A percentile compares a stretch with the other conserved stretches of the same genome.
These are phyloP conservation scores for Podilymbus podiceps DNA, from an alignment of 2,113 vertebrate species.

Conservation along the genomic window DNA sequence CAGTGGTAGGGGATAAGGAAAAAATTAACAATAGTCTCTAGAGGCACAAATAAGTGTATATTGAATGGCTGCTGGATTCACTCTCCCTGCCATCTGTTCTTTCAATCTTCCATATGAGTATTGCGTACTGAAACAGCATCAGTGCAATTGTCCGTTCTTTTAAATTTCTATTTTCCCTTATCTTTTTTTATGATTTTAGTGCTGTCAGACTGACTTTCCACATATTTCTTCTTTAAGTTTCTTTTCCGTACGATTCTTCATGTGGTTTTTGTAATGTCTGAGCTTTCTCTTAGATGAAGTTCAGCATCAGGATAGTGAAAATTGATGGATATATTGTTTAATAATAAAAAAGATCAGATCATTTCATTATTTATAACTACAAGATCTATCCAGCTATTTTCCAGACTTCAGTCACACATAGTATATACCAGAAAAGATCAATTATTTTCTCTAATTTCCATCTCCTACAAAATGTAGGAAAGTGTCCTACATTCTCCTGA, in stretches of 20 bases:
- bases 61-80: background rate
- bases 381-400: background rate
- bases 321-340: background rate
- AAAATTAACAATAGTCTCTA: background rate
- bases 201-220: background rate
- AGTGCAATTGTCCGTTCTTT: background rate
- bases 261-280: background rate
- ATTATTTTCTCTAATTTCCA: conserved; percentile 8
- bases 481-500: background rate
- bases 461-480: background rate
- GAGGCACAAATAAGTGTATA: background rate
- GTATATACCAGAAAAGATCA: background rate
- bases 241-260: background rate
- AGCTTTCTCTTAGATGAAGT: background rate
- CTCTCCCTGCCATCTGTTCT: conserved; percentile 14
- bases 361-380: background rate
- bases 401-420: background rate
- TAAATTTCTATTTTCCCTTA: background rate
- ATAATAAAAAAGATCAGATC: background rate
- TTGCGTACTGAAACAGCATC: background rate
- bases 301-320: background rate
- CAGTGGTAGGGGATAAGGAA: background rate
- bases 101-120: background rate
- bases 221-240: background rate
- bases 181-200: background rate